Percentiles rank a stretch among this genome's conserved stretches.
Evolutionary conservation across 1,140 invertebrate genomes (phyloP).

Genomic region (Eulimnadia texana): DNA sequence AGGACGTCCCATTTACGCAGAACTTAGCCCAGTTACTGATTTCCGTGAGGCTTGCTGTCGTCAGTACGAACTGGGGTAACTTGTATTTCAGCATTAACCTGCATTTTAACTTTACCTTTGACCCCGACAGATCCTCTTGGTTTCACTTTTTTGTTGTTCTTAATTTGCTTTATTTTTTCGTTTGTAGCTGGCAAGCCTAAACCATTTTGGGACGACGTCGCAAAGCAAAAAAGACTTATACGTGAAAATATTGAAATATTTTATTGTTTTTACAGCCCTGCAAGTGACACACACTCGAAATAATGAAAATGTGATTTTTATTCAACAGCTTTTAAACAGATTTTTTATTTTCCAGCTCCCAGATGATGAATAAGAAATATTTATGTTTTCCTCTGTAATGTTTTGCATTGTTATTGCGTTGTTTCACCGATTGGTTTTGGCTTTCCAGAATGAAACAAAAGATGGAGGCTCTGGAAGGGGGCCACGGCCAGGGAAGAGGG

Average conservation of each 20-base stretch:
- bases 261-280: neutral
- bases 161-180: neutral
- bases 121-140: no score
- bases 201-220: neutral
- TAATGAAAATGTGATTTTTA: no score
- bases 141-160: neutral
- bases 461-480: slow-evolving; percentile 12
- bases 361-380: no score
- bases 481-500: neutral
- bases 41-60: slow-evolving; percentile 97
- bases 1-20: slow-evolving; percentile 92
- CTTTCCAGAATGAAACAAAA: slow-evolving; percentile 11
- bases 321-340: neutral
- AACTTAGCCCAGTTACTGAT: slow-evolving; percentile 95
- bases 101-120: slow-evolving; percentile 15
- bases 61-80: slow-evolving; percentile 93
- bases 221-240: neutral
- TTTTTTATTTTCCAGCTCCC: no score
- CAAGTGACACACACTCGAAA: neutral
- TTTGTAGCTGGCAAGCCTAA: neutral
- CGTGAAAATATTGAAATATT: neutral
- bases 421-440: neutral
- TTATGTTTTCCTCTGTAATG: no score
- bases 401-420: neutral
- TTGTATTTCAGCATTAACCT: neutral